phyloP scores from a whole-genome alignment of 2,113 vertebrate genomes.

The Datnioides undecimradiatus region DNA sequence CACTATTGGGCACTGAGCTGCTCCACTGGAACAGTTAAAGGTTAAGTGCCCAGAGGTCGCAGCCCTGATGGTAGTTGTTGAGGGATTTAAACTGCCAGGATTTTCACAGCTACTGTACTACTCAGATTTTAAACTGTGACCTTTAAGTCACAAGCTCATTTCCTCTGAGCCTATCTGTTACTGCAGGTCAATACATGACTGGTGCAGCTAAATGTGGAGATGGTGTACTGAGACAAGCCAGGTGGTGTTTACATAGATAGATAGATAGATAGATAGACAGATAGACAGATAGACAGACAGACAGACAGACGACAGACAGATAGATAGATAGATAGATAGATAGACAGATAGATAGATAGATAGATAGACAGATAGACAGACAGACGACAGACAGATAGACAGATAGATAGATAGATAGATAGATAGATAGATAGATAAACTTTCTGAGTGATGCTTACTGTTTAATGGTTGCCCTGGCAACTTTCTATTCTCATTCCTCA shows the following conservation, averaged over 20 bases:
- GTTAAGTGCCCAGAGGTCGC: slow-evolving; percentile 69
- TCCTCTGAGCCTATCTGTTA: slow-evolving; percentile 64
- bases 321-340: not conserved
- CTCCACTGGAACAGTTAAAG: slow-evolving; percentile 70
- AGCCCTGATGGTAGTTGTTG: slow-evolving; percentile 62
- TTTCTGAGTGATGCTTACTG: slow-evolving; percentile 21
- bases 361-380: not conserved
- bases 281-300: not conserved
- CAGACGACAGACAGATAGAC: not conserved
- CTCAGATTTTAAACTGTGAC: slow-evolving; percentile 66
- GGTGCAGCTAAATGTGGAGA: slow-evolving; percentile 37
- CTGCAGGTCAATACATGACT: slow-evolving; percentile 52
- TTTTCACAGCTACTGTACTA: slow-evolving; percentile 66
- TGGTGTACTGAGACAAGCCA: slow-evolving; percentile 16
- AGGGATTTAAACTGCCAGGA: slow-evolving; percentile 63
- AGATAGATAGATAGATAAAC: not conserved
- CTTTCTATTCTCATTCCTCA: slow-evolving; percentile 40
- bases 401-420: not conserved
- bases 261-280: not conserved
- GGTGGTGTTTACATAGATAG: not conserved
- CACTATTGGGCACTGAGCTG: slow-evolving; percentile 52
- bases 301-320: slow-evolving; percentile 12
- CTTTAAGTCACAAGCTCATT: slow-evolving; percentile 68
- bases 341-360: not conserved
- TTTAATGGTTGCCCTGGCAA: slow-evolving; percentile 23